Percentiles rank a stretch among this genome's conserved stretches.
These are phyloP conservation scores for Heliconius hewitsoni DNA, from an alignment of 1,140 invertebrate genomes.

Conservation along the genomic window DNA sequence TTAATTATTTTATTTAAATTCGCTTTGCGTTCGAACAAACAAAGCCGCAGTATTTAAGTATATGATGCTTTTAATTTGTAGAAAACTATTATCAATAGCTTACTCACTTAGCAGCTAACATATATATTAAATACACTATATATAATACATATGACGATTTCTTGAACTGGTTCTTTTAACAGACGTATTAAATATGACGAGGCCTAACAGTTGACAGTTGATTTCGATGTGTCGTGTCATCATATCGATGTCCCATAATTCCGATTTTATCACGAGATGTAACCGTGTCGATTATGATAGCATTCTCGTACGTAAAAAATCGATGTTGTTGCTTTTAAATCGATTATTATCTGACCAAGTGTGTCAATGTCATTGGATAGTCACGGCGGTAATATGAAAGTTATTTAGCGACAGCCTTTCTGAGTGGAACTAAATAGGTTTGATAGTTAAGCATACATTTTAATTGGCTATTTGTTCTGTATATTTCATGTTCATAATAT, in stretches of 20 bases:
- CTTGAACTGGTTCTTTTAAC: not conserved
- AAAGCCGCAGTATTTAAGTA: too few relatives aligned
- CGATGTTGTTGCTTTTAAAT: constrained; percentile 12
- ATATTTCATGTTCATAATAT: too few relatives aligned
- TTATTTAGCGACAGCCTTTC: not conserved
- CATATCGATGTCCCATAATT: constrained; percentile 9
- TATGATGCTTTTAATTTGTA: too few relatives aligned
- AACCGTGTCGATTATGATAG: not conserved
- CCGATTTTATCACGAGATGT: constrained; percentile 1
- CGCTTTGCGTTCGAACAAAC: too few relatives aligned
- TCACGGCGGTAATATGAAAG: not conserved
- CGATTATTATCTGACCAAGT: constrained; percentile 4
- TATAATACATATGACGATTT: not conserved
- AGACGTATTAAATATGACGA: not conserved
- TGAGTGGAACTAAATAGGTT: not conserved
- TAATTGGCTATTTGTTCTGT: not conserved
- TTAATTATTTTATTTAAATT: too few relatives aligned
- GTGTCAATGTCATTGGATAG: not conserved
- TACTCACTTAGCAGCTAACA: not conserved
- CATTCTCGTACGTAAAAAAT: not conserved
- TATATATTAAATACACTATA: not conserved
- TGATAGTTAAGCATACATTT: not conserved
- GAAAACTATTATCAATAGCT: too few relatives aligned
- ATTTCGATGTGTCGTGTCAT: constrained; percentile 3
- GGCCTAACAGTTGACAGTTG: not conserved